These are phyloP conservation scores for Lepeophtheirus salmonis DNA, from an alignment of 1,140 invertebrate species.

Conservation along the genomic window DNA sequence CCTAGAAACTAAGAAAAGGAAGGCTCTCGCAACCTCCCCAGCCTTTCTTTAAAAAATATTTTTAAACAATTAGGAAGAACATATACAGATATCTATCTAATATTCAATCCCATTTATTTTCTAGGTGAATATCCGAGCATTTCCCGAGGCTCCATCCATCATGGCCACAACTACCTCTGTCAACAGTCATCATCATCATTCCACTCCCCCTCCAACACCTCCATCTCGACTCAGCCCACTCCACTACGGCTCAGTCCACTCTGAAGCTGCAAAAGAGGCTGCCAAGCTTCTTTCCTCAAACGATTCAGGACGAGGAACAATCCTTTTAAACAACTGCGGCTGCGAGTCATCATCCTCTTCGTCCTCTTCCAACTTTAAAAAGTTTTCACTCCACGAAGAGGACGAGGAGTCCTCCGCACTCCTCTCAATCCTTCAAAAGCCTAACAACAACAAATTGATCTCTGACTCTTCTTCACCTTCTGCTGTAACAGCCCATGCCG, in stretches of 20 bases:
- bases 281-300: not conserved
- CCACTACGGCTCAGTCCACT: not conserved
- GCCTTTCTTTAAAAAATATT: too few relatives aligned
- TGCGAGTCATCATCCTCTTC: not conserved
- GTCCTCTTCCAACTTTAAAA: too few relatives aligned
- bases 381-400: too few relatives aligned
- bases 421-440: too few relatives aligned
- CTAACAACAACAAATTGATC: too few relatives aligned
- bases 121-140: not conserved
- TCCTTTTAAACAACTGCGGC: not conserved
- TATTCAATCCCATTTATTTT: not conserved
- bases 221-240: not conserved
- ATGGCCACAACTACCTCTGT: not conserved
- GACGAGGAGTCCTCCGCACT: too few relatives aligned
- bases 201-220: not conserved
- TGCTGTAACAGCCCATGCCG: too few relatives aligned
- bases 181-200: not conserved
- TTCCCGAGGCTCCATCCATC: not conserved
- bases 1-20: too few relatives aligned
- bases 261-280: not conserved
- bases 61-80: too few relatives aligned
- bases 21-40: too few relatives aligned
- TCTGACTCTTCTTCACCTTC: too few relatives aligned
- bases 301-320: not conserved
- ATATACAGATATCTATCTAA: too few relatives aligned